Evolutionary conservation across 2,113 vertebrate genomes (phyloP).

Genomic region (Camelus bactrianus): DNA sequence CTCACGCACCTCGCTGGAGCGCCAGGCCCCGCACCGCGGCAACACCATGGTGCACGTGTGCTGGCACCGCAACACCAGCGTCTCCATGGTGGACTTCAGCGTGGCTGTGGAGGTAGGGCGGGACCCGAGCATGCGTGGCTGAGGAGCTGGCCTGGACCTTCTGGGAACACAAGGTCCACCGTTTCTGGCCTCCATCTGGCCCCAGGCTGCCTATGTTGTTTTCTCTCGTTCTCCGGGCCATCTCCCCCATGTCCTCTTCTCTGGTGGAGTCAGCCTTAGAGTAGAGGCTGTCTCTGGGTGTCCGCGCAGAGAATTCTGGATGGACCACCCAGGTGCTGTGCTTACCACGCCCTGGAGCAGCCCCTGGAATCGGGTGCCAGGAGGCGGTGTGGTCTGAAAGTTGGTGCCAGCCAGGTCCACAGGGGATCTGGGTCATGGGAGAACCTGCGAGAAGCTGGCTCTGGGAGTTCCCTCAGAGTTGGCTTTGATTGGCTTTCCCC

Average conservation of each 20-base stretch:
- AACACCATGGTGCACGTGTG: constrained; percentile 99
- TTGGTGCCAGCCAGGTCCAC: neutral
- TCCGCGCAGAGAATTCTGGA: rapidly evolving
- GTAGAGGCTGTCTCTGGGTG: neutral
- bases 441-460: neutral
- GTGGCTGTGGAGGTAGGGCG: constrained; percentile 96
- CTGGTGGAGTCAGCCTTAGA: neutral
- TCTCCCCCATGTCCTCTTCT: neutral
- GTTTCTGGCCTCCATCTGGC: constrained; percentile 40
- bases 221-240: neutral
- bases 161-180: too few species aligned
- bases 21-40: constrained; percentile 95
- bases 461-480: neutral
- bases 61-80: constrained; percentile 99
- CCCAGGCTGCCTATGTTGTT: constrained; percentile 22
- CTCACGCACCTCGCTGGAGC: constrained; percentile 93
- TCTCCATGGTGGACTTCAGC: constrained; percentile 99
- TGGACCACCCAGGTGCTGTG: neutral
- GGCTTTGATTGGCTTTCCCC: neutral
- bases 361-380: too few species aligned
- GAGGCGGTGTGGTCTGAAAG: neutral
- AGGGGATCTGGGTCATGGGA: rapidly evolving
- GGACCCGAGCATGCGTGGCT: rapidly evolving
- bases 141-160: too few species aligned
- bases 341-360: neutral